These are phyloP conservation scores for Lipotes vexillifer DNA, from an alignment of 2,113 vertebrate genomes.

Conservation along the genomic window DNA sequence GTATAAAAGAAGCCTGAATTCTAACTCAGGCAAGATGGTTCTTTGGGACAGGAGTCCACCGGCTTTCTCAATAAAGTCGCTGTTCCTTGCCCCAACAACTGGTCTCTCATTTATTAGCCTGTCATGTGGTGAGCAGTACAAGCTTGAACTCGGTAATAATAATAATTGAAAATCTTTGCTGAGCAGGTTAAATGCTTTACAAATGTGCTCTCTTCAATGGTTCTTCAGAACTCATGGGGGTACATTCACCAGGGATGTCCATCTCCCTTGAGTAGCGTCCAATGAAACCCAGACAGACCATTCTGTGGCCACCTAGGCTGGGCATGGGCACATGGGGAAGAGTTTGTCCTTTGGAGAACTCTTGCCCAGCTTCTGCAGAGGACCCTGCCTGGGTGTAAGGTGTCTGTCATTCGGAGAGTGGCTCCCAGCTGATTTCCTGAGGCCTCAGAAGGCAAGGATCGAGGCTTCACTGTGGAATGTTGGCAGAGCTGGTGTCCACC, in stretches of 20 bases:
- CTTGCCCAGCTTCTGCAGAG: background rate
- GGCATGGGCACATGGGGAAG: accelerated
- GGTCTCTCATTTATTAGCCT: background rate
- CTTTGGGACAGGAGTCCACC: background rate
- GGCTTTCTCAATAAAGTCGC: background rate
- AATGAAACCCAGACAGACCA: too few species aligned
- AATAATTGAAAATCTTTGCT: background rate
- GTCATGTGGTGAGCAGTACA: background rate
- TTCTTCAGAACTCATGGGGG: background rate
- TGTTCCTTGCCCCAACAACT: background rate
- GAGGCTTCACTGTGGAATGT: accelerated
- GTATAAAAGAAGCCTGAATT: background rate
- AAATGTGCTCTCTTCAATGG: background rate
- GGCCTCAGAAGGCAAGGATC: background rate
- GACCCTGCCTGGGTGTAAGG: background rate
- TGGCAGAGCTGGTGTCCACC: background rate
- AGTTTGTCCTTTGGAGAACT: background rate
- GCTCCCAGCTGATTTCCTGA: background rate
- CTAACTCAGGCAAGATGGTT: background rate
- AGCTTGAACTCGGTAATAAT: background rate
- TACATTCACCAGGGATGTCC: background rate
- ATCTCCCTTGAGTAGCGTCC: background rate
- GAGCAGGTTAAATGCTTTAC: background rate
- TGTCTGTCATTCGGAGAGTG: background rate
- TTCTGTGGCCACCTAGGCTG: background rate